Percentiles rank a stretch among this genome's conserved stretches.
Conservation (phyloP, 1,140 invertebrate species). For the Bursaphelenchus mucronatus region DNA sequence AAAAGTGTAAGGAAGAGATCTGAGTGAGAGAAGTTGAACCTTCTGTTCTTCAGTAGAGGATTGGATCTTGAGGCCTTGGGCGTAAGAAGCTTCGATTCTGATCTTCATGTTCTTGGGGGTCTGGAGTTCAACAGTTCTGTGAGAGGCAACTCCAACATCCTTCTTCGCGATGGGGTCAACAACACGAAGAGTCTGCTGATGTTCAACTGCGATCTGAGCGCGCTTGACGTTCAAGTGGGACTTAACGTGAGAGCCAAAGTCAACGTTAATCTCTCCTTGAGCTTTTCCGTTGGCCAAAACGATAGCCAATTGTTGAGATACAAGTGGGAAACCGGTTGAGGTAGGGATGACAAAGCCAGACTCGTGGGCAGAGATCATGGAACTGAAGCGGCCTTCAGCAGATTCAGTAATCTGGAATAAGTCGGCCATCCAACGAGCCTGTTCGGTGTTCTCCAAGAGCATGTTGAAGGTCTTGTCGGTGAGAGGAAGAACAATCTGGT, state of each 20-base stretch:
- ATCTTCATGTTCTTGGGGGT: too few species aligned
- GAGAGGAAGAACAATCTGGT: conserved; percentile 17
- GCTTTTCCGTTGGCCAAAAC: conserved; percentile 27
- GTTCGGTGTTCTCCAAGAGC: not conserved
- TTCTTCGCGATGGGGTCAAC: too few species aligned
- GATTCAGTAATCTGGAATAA: conserved; percentile 19
- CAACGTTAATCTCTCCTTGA: conserved; percentile 18
- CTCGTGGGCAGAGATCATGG: conserved; percentile 40
- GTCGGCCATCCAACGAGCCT: not conserved
- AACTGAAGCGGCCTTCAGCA: conserved; percentile 16
- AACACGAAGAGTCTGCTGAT: not conserved
- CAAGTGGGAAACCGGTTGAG: conserved; percentile 43
- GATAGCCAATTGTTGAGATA: conserved; percentile 32
- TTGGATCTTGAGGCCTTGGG: too few species aligned
- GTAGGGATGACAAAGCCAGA: conserved; percentile 39
- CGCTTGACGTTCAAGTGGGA: not conserved
- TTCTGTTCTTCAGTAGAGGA: too few species aligned
- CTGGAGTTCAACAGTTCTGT: too few species aligned
- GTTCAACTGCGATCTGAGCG: not conserved
- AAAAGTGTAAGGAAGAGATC: too few species aligned
- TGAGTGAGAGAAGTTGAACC: too few species aligned
- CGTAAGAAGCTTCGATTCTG: too few species aligned
- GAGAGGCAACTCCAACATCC: too few species aligned
- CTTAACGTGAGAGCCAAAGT: conserved; percentile 15
- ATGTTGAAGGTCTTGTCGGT: not conserved